These are phyloP conservation scores for Leuciscus waleckii DNA, from an alignment of 2,797 vertebrate genomes.

Conservation along the genomic window DNA sequence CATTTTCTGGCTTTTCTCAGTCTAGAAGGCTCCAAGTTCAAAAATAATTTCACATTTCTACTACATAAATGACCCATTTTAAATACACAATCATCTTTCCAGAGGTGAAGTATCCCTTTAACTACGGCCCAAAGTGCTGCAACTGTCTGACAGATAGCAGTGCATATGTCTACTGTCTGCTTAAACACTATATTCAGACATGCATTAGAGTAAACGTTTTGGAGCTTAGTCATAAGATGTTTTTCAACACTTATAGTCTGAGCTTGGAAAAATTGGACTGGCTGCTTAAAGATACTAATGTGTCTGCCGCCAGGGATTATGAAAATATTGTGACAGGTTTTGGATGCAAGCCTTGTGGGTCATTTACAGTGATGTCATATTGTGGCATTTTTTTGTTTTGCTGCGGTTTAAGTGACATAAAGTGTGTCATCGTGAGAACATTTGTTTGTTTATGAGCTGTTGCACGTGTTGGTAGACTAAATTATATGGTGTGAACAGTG, in stretches of 20 bases:
- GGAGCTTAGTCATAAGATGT: constrained; percentile 20
- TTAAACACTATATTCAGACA: constrained; percentile 31
- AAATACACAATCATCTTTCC: too few relatives aligned
- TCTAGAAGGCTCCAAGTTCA: too few relatives aligned
- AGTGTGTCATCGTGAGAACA: neutral
- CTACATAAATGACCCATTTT: too few relatives aligned
- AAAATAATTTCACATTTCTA: too few relatives aligned
- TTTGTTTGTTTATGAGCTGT: neutral
- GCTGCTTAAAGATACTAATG: constrained; percentile 16
- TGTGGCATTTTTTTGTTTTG: neutral
- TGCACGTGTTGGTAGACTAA: constrained; percentile 7
- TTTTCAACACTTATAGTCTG: neutral
- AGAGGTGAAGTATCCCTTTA: too few relatives aligned
- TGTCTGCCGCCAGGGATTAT: neutral
- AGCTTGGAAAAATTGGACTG: constrained; percentile 9
- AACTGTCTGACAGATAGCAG: constrained; percentile 10
- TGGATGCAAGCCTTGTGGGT: constrained; percentile 28
- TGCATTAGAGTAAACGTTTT: constrained; percentile 24
- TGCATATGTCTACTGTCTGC: constrained; percentile 19
- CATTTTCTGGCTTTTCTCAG: too few relatives aligned
- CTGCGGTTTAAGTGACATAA: neutral
- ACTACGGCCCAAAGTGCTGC: constrained; percentile 3
- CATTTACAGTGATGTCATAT: constrained; percentile 12
- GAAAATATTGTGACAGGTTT: constrained; percentile 14
- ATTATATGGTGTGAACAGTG: neutral